Base-by-base conservation (phyloP, 2,113 vertebrate genomes). In the Cheilinus undulatus region DNA sequence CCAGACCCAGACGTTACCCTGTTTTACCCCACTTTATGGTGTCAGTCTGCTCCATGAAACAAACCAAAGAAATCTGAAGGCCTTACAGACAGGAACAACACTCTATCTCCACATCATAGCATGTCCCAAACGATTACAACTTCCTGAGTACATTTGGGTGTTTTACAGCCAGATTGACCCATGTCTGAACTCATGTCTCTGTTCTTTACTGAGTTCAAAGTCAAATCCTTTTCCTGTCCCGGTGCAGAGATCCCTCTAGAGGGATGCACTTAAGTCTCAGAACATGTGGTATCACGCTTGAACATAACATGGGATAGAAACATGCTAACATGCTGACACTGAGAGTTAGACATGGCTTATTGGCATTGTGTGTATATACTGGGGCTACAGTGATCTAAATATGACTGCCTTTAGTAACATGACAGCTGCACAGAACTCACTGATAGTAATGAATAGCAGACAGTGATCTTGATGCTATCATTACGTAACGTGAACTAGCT, bases 201-300 rank as follows among this genome's bases (percentile, higher is more conserved):
- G 32, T 28, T 65, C 32, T 59, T 15, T 2, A 50, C 28, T 24
- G 34, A 78, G 61, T 56, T 67, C 68, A 79, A 45, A 58, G 78
- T 52, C 60, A 65, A 50, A 69, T 36, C 52, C 22, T 63, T 69
- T 72, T 78, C 83, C 75, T 70, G 63, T 49, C 17, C 12, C n/a
- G 70, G 34, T 59, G 50, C 22, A 9, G 13, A 6, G 7, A 52
- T 42, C 52, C 46, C 57, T 36, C 51, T 4, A 36, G 42, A 54
- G 77, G 43, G 72, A 78, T 43, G 40, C 38, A 64, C 27, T 59
- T n/a, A n/a, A 46, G 43, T 73, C 46, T 54, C 36, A 43, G 54
- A 77, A 24, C 76, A 79, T 65, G 58, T 75, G 66, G 32, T 61
- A 19, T 13, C 57, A 58, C 64, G 61, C 40, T 60, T 14, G 45